Evolutionary conservation across 2,113 vertebrate species (phyloP), one percentile per base, ranked within the genome.

Genomic region (Tiliqua scincoides): DNA sequence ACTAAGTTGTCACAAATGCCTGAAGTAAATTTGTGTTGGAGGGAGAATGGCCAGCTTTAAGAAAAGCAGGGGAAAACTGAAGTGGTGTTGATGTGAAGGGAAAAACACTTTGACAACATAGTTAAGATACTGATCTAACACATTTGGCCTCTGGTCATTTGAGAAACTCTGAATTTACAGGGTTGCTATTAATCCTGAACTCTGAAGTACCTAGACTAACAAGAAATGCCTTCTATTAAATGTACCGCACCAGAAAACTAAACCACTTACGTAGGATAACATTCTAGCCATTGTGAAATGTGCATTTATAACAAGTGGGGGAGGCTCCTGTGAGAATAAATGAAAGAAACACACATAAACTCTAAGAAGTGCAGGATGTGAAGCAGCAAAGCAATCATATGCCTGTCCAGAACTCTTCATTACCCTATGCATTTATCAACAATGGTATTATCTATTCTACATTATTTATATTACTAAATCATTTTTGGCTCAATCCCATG

Each of bases 71-170:
- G 43, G 73, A 65, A 52, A 78, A 40, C 73, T 72, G 57, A 54
- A 78, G 17, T 59, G 37, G 73, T 70, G 63, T 74, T 81, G 77
- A 73, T 85, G 78, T 70, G 25, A 67, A 81, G 18, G 59, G 74
- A 79, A 73, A 83, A 78, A 71, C 67, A 83, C 54, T 63, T 54
- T n/a, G 65, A 83, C 65, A 72, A 32, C 37, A 62, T 72, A n/a
- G 74, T 78, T 83, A 87, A 79, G 81, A 78, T 71, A 78, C n/a
- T 62, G 68, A 80, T 86, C 68, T 86, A 86, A 86, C 76, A 86
- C 67, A 80, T 54, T 80, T 86, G 85, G 68, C 68, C 59, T 86
- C 59, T 65, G 77, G 68, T 73, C 85, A 86, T 63, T 79, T 80
- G 68, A 86, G 70, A 86, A 86, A 63, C 67, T 73, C 68, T 80